phyloP scores from a whole-genome alignment of 2,113 vertebrate species.

The Geococcyx californianus region DNA sequence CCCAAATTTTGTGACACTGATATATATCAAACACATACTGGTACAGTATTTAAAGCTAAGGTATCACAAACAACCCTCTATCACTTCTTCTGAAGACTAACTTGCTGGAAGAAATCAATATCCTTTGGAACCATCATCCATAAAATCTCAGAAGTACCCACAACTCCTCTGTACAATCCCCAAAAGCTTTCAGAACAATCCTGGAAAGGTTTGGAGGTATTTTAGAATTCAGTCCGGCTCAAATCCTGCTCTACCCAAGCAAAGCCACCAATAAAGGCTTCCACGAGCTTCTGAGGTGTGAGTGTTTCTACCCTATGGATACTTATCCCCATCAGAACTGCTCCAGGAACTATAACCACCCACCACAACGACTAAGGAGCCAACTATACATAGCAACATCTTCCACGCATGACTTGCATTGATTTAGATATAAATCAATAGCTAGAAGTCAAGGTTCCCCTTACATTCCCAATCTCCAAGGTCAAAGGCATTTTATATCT shows the following conservation, averaged over 20 bases:
- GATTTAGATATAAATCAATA: background rate
- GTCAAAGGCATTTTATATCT: conserved; percentile 31
- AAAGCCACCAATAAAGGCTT: background rate
- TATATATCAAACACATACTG: background rate
- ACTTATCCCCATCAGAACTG: background rate
- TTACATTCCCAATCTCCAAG: conserved; percentile 9
- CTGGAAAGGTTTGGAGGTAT: background rate
- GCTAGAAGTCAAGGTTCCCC: background rate
- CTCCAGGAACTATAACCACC: background rate
- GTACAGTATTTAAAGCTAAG: background rate
- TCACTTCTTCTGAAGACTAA: background rate
- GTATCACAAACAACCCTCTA: background rate
- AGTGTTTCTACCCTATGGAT: background rate
- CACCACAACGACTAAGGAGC: background rate
- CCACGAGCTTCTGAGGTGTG: background rate
- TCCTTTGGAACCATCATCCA: rapidly evolving
- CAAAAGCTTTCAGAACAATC: background rate
- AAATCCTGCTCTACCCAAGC: background rate
- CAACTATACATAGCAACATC: conserved; percentile 13
- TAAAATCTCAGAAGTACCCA: background rate
- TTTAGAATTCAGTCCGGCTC: background rate
- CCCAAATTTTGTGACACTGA: background rate
- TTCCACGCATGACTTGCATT: background rate
- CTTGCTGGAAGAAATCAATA: background rate
- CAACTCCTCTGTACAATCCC: background rate